Evolutionary conservation across 2,888 invertebrate genomes (phyloP), one percentile per base, ranked within the genome.

Genomic region (Eupelmus urozonus): DNA sequence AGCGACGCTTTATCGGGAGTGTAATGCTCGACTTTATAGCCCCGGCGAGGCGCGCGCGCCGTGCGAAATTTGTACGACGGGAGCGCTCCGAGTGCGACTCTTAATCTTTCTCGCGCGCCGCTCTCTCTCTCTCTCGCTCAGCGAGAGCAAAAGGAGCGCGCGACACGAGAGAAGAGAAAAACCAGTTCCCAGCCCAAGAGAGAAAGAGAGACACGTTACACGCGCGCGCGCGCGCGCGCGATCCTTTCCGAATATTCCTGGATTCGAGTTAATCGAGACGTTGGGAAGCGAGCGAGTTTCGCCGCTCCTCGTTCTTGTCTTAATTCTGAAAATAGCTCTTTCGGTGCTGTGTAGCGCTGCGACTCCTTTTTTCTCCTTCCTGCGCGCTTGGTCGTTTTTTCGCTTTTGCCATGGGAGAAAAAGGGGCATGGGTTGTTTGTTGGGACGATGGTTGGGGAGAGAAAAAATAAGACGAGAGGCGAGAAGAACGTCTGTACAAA

Each of bases 11-110:
- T 79, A 79, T 79, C 79, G 76, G 13, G 53, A 66, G 69, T 76
- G 79, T 79, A 79, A 79, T 79, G 79, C 79, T 79, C 79, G 79
- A 67, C 79, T 76, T 79, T 79, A 79, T 79, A 79, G 79, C 72
- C 60, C 51, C 57, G 13, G 23, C 18, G 62, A 42, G 62, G 16
- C 3, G 40, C 13, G 9, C n/a, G 25, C 1, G 34, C 34, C 71
- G 72, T 79, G 79, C 71, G 73, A 79, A 79, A 79, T 79, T 79
- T 79, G 79, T 79, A 76, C 74, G 57, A 49, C 72, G 69, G 70
- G 71, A 66, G 76, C 66, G 66, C 60, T 55, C 66, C 65, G 75
- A 75, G 79, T 75, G 79, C 72, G 79, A 79, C 79, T 79, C 79
- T 72, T 73, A 79, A 79, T 79, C 79, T 79, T 79, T 69, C 73